phyloP scores from a whole-genome alignment of 2,888 invertebrate genomes.

The Coenonympha glycerion region DNA sequence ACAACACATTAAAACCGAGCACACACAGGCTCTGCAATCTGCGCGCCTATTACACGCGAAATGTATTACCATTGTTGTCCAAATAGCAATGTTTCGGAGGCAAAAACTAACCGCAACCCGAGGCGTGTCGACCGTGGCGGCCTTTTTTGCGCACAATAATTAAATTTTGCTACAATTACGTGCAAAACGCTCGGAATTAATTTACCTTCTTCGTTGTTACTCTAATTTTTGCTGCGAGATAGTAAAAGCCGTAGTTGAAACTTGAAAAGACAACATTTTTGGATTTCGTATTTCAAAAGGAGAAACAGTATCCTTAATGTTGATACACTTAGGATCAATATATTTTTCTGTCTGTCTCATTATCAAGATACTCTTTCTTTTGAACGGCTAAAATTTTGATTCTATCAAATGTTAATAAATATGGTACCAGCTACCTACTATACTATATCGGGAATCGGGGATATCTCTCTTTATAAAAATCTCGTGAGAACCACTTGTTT shows the following conservation, averaged over 20 bases:
- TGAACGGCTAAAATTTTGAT: too few relatives aligned
- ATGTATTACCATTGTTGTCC: constrained; percentile 11
- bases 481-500: too few relatives aligned
- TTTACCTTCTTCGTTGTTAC: not conserved
- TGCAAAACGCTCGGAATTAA: constrained; percentile 4
- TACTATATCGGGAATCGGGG: too few relatives aligned
- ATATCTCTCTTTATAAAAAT: too few relatives aligned
- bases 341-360: too few relatives aligned
- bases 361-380: too few relatives aligned
- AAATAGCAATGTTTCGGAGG: constrained; percentile 5
- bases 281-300: not conserved
- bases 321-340: too few relatives aligned
- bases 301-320: too few relatives aligned
- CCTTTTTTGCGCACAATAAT: constrained; percentile 7
- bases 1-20: not conserved
- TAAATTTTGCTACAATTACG: constrained; percentile 5
- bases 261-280: not conserved
- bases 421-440: too few relatives aligned
- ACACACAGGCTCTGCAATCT: not conserved
- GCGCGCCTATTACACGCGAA: constrained; percentile 1
- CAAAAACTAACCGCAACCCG: constrained; percentile 10
- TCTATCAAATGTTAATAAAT: too few relatives aligned
- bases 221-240: not conserved
- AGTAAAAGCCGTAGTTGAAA: not conserved
- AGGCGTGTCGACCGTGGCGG: not conserved